Conservation (phyloP, 1,140 invertebrate species). For the Lutraria rhynchaena region DNA sequence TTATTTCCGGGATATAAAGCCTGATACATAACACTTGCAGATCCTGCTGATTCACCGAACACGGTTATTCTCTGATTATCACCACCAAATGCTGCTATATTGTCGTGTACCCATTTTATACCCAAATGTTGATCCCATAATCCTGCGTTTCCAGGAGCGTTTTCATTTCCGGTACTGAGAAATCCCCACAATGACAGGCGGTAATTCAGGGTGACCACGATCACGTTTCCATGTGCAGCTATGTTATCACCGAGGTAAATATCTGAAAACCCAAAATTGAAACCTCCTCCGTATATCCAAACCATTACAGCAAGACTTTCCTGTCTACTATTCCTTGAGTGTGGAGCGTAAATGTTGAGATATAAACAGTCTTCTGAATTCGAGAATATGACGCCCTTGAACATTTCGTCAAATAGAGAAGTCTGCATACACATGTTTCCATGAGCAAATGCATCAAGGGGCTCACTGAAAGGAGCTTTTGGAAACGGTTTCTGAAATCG, state of each 20-base stretch:
- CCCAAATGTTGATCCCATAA: constrained; percentile 87
- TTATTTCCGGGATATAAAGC: constrained; percentile 50
- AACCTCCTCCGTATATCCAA: constrained; percentile 97
- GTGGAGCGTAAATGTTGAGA: constrained; percentile 92
- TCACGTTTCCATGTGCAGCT: constrained; percentile 89
- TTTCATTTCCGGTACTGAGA: constrained; percentile 85
- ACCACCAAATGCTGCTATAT: constrained; percentile 89
- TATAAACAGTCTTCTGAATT: constrained; percentile 95
- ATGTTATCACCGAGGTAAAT: constrained; percentile 93
- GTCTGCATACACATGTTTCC: not conserved
- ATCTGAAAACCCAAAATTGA: constrained; percentile 94
- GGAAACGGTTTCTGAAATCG: constrained; percentile 24
- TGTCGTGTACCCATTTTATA: constrained; percentile 88
- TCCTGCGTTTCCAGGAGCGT: constrained; percentile 71
- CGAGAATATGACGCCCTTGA: too few species aligned
- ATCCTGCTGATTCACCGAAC: constrained; percentile 95
- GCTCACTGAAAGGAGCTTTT: not conserved
- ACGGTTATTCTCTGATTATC: constrained; percentile 86
- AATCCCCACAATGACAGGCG: constrained; percentile 88
- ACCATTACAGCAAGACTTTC: constrained; percentile 89
- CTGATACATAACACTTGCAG: constrained; percentile 38
- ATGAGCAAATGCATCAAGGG: constrained; percentile 5
- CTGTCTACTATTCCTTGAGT: constrained; percentile 84
- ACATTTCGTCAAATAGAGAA: too few species aligned
- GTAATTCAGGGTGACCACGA: constrained; percentile 89